Base-by-base conservation (phyloP, 2,113 vertebrate species). In the Nothoprocta pentlandii region DNA sequence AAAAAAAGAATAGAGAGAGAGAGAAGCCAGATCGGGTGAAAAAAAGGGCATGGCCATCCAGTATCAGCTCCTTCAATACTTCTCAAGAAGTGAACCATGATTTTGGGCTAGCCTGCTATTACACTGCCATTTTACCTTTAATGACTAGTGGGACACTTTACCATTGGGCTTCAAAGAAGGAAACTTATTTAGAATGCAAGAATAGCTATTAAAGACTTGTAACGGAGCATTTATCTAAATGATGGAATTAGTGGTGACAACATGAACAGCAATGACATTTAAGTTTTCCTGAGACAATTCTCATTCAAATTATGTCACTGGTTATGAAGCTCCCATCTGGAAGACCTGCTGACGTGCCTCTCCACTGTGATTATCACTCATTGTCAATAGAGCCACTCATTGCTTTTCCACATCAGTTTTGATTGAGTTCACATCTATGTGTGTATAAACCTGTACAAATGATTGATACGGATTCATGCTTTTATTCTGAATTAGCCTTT, bases 391-490 rank as follows among this genome's bases (percentile, higher is more conserved):
- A 92, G 69, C 80, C 74, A 87, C 69, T 91, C 80, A 86, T 94
- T 95, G 75, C 91, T 92, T 87, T 53, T 90, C 74, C 49, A 44
- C 80, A 79, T 89, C 53, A 76, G n/a, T 84, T 95, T 92, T 90
- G 86, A 92, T 83, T 84, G 85, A 95, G 61, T 77, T 94, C 76
- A 81, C 91, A 90, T 28, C 44, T 87, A 64, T 79, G 64, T 93
- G 85, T 92, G 44, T 83, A 78, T 90, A 83, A 94, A 93, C 66
- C 83, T 75, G 42, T 64, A 28, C 1, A 6, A 95, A 49, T 85
- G 86, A 93, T 93, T 90, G 92, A 91, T 92, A 91, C 12, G 44
- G 91, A 94, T 93, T 90, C 92, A 74, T 90, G 74, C 32, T 93
- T 96, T 76, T 82, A 74, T 94, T 83, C 70, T 32, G 66, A 79